Evolutionary conservation across 2,888 invertebrate species (phyloP), one percentile per base, ranked within the genome.

Genomic region (Brenthis hecate): DNA sequence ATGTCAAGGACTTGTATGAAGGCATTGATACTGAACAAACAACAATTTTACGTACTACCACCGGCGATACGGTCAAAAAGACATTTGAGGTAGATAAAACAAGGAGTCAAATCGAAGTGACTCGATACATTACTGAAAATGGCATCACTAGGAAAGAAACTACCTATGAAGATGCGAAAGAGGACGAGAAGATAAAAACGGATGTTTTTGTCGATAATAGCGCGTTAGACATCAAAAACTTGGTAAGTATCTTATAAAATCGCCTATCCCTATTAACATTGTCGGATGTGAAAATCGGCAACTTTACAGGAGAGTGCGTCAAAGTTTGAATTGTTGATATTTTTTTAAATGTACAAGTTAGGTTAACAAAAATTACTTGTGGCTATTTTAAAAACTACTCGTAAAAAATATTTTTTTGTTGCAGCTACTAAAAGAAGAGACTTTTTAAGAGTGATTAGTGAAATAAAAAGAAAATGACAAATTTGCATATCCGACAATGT

Each of bases 1-100:
- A 94, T 76, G 93, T 94, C 16, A 94, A 94, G 83, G 94, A 92
- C 78, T 81, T 92, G 14, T 92, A 92, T 65, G 92, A 92, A 82
- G 92, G 92, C 23, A 76, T 88, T 50, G 92, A 92, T 71, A 84
- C 88, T 51, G 87, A 92, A 80, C 85, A 92, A 76, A 87, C 86
- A 6, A 91, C 87, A 58, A 80, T 90, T 56, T 67, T 91, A 55
- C 86, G 82, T 60, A 85, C 87, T 48, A 85, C 83, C 66, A 87
- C 81, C 63, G 88, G 87, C 28, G 92, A 87, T 71, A 79, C 88
- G 11, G 88, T 86, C 14, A 92, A 87, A 74, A 91, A 92, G 69
- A 84, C 92, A 66, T 93, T 88, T 75, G 91, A 92, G 74, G 81
- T 93, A 4, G 89, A 92, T 70, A 92, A 93, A 77, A 89, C 87